A percentile compares a stretch with the other conserved stretches of the same genome.
Conservation (phyloP, 2,113 vertebrate genomes). For the Eidolon helvum region DNA sequence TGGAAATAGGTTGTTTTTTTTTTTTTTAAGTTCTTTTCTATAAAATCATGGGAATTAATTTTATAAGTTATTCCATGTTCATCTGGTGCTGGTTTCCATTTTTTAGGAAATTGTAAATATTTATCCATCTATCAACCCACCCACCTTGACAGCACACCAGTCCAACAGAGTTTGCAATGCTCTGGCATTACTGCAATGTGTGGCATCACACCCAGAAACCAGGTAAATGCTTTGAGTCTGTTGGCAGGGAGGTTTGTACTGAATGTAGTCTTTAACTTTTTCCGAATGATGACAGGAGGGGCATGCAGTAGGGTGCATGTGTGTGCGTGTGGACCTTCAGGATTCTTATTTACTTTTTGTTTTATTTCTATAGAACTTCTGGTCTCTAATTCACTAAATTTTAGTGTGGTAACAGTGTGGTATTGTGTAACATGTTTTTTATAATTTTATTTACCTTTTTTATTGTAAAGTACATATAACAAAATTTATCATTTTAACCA, state of each 20-base stretch:
- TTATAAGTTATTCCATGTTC: slow-evolving; percentile 16
- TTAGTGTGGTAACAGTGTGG: neutral
- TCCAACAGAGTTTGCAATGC: slow-evolving; percentile 99
- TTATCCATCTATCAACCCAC: slow-evolving; percentile 99
- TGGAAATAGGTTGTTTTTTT: neutral
- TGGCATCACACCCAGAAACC: slow-evolving; percentile 97
- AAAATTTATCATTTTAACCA: neutral
- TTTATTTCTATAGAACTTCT: neutral
- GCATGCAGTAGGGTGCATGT: neutral
- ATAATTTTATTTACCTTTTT: neutral
- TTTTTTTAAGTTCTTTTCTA: neutral
- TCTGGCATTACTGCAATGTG: slow-evolving; percentile 95
- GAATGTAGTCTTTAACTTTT: neutral
- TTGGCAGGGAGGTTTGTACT: neutral
- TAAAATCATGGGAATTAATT: neutral
- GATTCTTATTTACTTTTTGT: neutral
- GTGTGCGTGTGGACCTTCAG: neutral
- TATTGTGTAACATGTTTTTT: neutral
- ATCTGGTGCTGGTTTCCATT: slow-evolving; percentile 40
- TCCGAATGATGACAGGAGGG: neutral
- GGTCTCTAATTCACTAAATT: neutral
- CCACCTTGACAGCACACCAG: slow-evolving; percentile 97
- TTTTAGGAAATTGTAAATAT: slow-evolving; percentile 99
- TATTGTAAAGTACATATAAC: neutral
- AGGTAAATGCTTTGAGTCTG: slow-evolving; percentile 82